Base-by-base conservation (phyloP, 2,888 invertebrate genomes). In the Leucophenga montana region DNA sequence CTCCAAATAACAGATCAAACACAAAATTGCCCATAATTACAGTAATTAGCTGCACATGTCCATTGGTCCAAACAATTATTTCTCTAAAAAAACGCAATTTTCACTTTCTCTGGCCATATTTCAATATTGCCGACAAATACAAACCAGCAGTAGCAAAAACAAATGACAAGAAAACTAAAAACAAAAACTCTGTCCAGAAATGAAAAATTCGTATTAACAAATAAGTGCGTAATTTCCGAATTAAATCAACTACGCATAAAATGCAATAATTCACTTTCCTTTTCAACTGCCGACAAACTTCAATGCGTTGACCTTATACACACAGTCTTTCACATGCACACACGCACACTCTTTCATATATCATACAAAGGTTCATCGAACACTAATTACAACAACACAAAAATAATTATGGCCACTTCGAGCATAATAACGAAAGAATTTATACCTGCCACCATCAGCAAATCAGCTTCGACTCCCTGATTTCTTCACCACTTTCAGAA, bases 341-440 rank as follows among this genome's bases (percentile, higher is more conserved):
- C n/a, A 27, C 27, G 50, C 20, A 66, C 1, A 48, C 59, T 39
- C 27, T 39, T 20, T 16, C n/a, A 31, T 33, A 16, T 56, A 67
- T 70, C 71, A 46, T 76, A 69, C 66, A 77, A 70, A 74, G 72
- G 72, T 73, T 66, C 77, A 77, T 78, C 74, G 78, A 77, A 76
- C 84, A 86, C 82, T 86, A 85, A 86, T 85, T 85, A 82, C 84
- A 76, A 75, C 78, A 84, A 85, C 85, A 82, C 76, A 77, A 76
- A 80, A 82, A 80, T 85, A 86, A 85, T 86, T 85, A 85, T 84
- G 85, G 78, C 80, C 82, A 83, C 83, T 82, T 80, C 79, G 77
- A 76, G 68, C 76, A 78, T 79, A 85, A 80, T 77, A 82, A 78
- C 75, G 73, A 72, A 73, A 78, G 79, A 84, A 78, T 75, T 82